A percentile compares a stretch with the other conserved stretches of the same genome.
Evolutionary conservation across 2,113 vertebrate species (phyloP).

Genomic region (Phalacrocorax brasilianus): DNA sequence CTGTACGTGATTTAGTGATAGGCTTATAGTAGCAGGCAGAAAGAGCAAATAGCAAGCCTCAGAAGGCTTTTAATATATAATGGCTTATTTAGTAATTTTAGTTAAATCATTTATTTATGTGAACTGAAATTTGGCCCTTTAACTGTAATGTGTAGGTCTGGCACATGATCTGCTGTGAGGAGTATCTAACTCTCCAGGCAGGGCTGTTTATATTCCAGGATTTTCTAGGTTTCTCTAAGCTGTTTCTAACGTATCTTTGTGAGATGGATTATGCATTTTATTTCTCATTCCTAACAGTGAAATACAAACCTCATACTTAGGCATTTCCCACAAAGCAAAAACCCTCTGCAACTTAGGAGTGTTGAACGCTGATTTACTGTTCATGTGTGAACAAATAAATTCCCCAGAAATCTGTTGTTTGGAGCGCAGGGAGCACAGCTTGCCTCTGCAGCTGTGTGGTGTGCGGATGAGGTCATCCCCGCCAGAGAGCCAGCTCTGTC

Average conservation of each 20-base stretch:
- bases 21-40: neutral
- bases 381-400: constrained; percentile 51
- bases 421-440: neutral
- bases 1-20: neutral
- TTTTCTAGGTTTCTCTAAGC: neutral
- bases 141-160: neutral
- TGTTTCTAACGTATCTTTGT: constrained; percentile 8
- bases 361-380: constrained; percentile 27
- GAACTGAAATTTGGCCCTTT: neutral
- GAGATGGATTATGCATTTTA: constrained; percentile 24
- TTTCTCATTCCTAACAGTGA: constrained; percentile 18
- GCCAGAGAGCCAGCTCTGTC: constrained; percentile 48
- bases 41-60: neutral
- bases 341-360: neutral
- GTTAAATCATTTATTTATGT: neutral
- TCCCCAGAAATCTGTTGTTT: constrained; percentile 19
- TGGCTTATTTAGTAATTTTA: neutral
- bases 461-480: constrained; percentile 41
- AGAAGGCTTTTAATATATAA: neutral
- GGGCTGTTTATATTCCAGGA: constrained; percentile 10
- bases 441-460: constrained; percentile 40
- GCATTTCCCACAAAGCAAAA: constrained; percentile 51
- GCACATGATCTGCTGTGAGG: neutral
- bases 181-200: neutral
- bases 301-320: constrained; percentile 23